Base-by-base conservation (phyloP, 2,113 vertebrate genomes). In the Speoplatyrhinus poulsoni region DNA sequence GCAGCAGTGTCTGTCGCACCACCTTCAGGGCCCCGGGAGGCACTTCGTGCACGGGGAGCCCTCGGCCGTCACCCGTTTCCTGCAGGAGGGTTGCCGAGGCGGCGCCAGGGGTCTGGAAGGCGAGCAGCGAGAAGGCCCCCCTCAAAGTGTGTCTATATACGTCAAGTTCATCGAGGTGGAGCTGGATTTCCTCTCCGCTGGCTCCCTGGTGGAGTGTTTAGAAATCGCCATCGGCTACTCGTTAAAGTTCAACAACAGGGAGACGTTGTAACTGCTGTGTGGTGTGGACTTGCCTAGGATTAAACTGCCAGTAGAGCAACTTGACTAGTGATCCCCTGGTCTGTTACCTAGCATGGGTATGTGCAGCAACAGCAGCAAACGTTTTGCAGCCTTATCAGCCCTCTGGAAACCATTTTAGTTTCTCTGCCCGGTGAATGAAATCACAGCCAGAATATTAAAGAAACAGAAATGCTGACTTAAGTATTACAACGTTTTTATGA, bases 81-180 rank as follows among this genome's bases (percentile, higher is more conserved):
- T 99, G 77, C 95, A 96, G 85, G 95, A 95, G 79, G 98, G 98
- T 95, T 96, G 95, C 75, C 75, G 92, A 48, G 79, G 89, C 0
- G 41, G 68, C 9, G 10, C 46, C 67, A 86, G 92, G 0, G 90
- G 92, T 58, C 93, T 91, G 0, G 92, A 88, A 0, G 86, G 92
- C 0, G 92, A 92, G 13, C 93, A 91, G 48, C 93, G 91, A 0
- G 92, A 91, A 0, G 87, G 93, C 16, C 89, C 90, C 0, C 83
- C 92, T 3, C 94, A 73, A 0, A 68, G 85, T 60, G 72, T 74
- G 5, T 91, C 94, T 67, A 94, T 99, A 88, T 98, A 96, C 84
- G 95, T 99, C 49, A 99, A 99, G 88, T 98, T 98, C 85, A 96
- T 99, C 46, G 98, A 99, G 90, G 98, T 98, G 80, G 98, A 99